Base-by-base conservation (phyloP, 1,140 invertebrate genomes). In the Bombus pascuorum region DNA sequence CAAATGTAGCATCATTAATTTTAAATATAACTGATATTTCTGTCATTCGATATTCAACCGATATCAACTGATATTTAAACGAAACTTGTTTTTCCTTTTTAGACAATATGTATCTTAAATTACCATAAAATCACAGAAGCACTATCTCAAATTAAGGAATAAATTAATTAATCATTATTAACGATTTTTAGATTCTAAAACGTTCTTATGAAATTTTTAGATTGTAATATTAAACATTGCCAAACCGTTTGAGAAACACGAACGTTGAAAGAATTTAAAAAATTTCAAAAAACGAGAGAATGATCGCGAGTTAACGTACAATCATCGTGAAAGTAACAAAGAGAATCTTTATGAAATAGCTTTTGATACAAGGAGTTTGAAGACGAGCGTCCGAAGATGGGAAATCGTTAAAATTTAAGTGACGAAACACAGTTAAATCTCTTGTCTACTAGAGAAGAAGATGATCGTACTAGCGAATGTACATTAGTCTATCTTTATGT, bases 361-460 rank as follows among this genome's bases (percentile, higher is more conserved):
- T 53, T 53, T 53, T 22, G 6, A 53, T 22, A 47, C 5, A 47
- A 18, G 15, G 15, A 47, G 47, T 18, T 47, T 47, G 47, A 5
- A 47, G 47, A 53, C 0, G 18, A 22, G 18, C 47, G 18, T 53
- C 18, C 47, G 22, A 66, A 28, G 12, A 13, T 59, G 15, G 34
- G 6, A 42, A 77, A 62, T 77, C n/a, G 28, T 62, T 77, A 12
- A 76, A 47, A 39, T 37, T n/a, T 9, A 57, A 25, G 15, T 6
- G 15, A 32, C 18, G 44, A 28, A 59, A 13, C 28, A 62, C n/a
- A 42, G 34, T 44, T 86, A 12, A 47, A 78, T 74, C 25, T 32
- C 44, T 86, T 62, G 66, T 87, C 88, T 62, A 81, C 59, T 81
- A 89, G 62, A 80, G 70, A 47, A 86, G 85, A 81, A 37, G 22